Percentiles rank a stretch among this genome's conserved stretches.
Conservation (phyloP, 2,888 invertebrate species). For the Podotricha telesiphe region DNA sequence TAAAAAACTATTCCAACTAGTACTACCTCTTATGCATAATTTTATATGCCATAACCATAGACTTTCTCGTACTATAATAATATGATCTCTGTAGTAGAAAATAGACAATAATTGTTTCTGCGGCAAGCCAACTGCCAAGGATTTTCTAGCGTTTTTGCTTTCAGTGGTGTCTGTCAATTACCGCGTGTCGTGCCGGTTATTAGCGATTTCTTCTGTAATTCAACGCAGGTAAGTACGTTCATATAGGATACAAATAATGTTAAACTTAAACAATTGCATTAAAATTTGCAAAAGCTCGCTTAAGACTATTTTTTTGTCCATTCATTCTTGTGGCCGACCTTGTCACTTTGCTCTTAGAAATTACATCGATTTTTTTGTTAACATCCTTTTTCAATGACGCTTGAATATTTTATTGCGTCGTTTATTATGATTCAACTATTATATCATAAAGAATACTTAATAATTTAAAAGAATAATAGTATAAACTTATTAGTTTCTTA, state of each 20-base stretch:
- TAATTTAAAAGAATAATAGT: background rate
- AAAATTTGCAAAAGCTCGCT: background rate
- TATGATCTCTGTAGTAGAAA: background rate
- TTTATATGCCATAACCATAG: background rate
- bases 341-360: constrained; percentile 16
- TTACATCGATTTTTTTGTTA: constrained; percentile 26
- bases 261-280: background rate
- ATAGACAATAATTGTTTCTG: constrained; percentile 20
- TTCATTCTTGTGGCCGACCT: constrained; percentile 16
- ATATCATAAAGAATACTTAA: background rate
- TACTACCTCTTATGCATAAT: too few relatives aligned
- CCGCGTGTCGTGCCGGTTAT: constrained; percentile 65
- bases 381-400: constrained; percentile 9
- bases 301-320: background rate
- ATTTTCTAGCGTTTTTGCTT: constrained; percentile 15
- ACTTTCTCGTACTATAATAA: background rate
- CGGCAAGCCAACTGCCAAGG: constrained; percentile 1
- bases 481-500: background rate
- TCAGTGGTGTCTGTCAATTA: constrained; percentile 45
- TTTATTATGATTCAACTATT: background rate
- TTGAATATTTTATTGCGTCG: constrained; percentile 24
- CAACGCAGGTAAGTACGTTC: constrained; percentile 55
- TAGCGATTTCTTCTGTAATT: constrained; percentile 50
- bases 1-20: too few relatives aligned
- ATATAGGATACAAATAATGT: background rate